Base-by-base conservation (phyloP, 2,113 vertebrate species). In the Casuarius casuarius region DNA sequence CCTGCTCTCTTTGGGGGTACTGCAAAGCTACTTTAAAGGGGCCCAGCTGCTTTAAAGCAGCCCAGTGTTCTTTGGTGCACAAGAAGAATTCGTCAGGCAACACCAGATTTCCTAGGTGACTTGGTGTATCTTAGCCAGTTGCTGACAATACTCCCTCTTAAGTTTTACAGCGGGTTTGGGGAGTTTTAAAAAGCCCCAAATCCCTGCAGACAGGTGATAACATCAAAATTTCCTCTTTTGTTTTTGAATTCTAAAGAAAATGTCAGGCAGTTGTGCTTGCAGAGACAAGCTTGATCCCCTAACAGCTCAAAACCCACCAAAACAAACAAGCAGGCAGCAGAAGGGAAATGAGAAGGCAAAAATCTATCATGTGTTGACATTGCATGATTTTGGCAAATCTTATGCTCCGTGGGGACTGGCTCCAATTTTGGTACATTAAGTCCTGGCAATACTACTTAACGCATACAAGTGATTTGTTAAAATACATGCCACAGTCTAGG, bases 241-340 rank as follows among this genome's bases (percentile, higher is more conserved):
- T 1, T 87, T 92, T 58, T 54, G 49, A 91, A 74, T 93, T 83
- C 72, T 67, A 76, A 62, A 80, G 78, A 40, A 92, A 88, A 66
- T 4, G 38, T 87, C 74, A 82, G 52, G 66, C 71, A 77, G 33
- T 38, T 90, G 54, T 46, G 80, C 71, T 92, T 90, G 40, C 49
- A 80, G 59, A 59, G 46, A 74, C 15, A 40, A 80, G 35, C 46
- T 86, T 28, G 44, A 85, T 88, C 25, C 33, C 52, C 40, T 77
- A 77, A 42, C 62, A 62, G n/a, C 75, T 86, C 75, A 74, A 81
- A 93, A 16, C 52, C 65, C 84, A 92, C 56, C 62, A 72, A 86
- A 94, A 84, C 91, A 94, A 79, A 56, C 28, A 83, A 90, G 49
- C 76, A 88, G 88, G 51, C 23, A 90, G 42, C 68, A 94, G 87